These are phyloP conservation scores for Kryptolebias ocellatus DNA, from an alignment of 2,797 vertebrate species.

Conservation along the genomic window DNA sequence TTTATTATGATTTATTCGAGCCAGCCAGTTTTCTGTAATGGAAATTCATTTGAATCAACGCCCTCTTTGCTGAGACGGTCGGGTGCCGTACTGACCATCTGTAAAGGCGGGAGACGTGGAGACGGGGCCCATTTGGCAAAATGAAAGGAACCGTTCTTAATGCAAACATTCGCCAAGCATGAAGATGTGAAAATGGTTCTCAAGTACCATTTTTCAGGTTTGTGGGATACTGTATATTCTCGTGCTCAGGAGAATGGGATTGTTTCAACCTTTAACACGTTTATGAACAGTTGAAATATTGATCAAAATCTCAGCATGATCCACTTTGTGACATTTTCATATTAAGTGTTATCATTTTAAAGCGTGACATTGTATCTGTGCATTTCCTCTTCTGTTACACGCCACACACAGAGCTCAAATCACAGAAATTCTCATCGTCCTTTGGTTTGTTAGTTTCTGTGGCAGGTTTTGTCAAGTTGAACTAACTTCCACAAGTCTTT, in stretches of 20 bases:
- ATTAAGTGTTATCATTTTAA: too few species aligned
- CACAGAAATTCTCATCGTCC: too few species aligned
- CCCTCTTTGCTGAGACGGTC: slow-evolving; percentile 61
- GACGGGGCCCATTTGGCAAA: slow-evolving; percentile 64
- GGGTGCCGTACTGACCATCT: slow-evolving; percentile 60
- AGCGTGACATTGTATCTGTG: background rate
- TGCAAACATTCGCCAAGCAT: slow-evolving; percentile 55
- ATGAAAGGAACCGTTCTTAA: slow-evolving; percentile 66
- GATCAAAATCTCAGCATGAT: background rate
- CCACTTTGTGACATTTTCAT: too few species aligned
- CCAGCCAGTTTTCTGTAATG: slow-evolving; percentile 81
- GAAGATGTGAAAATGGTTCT: slow-evolving; percentile 40
- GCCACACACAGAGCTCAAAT: background rate
- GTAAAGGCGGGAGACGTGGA: slow-evolving; percentile 53
- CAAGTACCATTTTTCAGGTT: slow-evolving; percentile 34
- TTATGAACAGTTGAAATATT: background rate
- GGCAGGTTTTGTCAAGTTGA: background rate
- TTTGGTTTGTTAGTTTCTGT: background rate
- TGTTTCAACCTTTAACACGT: slow-evolving; percentile 2
- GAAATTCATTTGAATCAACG: slow-evolving; percentile 83
- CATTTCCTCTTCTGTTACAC: background rate
- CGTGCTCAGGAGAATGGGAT: background rate
- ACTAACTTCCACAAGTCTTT: background rate
- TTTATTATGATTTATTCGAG: slow-evolving; percentile 87
- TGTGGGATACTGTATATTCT: slow-evolving; percentile 14